phyloP scores from a whole-genome alignment of 2,888 invertebrate genomes.

The Drosophila multiciliata region DNA sequence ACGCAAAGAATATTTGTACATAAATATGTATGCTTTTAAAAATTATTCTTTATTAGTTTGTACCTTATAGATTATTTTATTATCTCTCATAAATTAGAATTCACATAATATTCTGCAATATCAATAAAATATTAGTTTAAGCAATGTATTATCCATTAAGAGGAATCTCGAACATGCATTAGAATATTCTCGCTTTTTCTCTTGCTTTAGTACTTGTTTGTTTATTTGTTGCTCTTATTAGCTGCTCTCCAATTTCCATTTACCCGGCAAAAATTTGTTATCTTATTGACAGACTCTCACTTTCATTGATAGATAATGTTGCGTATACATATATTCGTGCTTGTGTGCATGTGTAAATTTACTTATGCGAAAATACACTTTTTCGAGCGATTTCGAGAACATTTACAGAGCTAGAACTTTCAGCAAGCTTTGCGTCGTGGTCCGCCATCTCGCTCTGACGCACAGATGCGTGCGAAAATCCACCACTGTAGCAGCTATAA shows the following conservation, averaged over 20 bases:
- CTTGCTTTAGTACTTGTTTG: background rate
- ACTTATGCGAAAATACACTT: background rate
- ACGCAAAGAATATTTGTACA: background rate
- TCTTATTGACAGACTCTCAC: conserved; percentile 50
- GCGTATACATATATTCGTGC: conserved; percentile 15
- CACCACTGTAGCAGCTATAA: conserved; percentile 65
- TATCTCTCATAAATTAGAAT: background rate
- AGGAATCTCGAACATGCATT: background rate
- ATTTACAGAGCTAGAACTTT: conserved; percentile 50
- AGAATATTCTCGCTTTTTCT: conserved; percentile 6
- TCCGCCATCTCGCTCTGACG: conserved; percentile 14
- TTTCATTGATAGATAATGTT: conserved; percentile 53
- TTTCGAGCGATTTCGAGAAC: conserved; percentile 57
- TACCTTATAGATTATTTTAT: background rate
- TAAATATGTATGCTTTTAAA: background rate
- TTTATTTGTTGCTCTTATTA: conserved; percentile 5
- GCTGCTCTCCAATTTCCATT: conserved; percentile 1
- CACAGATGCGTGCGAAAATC: conserved; percentile 15
- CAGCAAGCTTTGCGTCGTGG: conserved; percentile 31
- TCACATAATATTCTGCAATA: background rate
- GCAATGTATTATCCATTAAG: background rate
- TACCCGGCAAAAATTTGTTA: conserved; percentile 1
- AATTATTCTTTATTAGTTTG: background rate
- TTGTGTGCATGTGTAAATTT: conserved; percentile 5
- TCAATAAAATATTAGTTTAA: background rate